Evolutionary conservation across 2,888 invertebrate genomes (phyloP).

Genomic region (Trichacis sp.): DNA sequence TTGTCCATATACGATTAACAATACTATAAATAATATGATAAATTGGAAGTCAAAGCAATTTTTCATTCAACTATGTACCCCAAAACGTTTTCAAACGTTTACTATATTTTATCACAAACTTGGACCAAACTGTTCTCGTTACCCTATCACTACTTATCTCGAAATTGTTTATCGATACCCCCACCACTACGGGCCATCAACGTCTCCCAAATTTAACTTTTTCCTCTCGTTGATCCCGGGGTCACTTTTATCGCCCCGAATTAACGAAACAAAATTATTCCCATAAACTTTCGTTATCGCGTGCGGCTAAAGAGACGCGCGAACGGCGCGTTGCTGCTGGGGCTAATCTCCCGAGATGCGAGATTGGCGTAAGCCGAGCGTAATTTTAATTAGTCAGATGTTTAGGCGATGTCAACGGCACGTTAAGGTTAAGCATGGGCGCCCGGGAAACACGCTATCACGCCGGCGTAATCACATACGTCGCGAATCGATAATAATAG

Average conservation of each 20-base stretch:
- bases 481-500: constrained; percentile 31
- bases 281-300: constrained; percentile 43
- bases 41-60: no score
- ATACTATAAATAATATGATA: no score
- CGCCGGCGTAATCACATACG: constrained; percentile 35
- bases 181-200: no score
- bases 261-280: constrained; percentile 43
- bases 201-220: no score
- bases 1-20: no score
- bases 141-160: no score
- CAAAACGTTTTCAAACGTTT: no score
- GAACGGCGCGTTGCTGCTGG: constrained; percentile 24
- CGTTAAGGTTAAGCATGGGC: constrained; percentile 22
- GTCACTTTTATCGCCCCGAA: constrained; percentile 37
- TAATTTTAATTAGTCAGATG: constrained; percentile 59
- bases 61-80: no score
- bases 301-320: constrained; percentile 44
- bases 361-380: constrained; percentile 46
- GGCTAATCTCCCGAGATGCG: constrained; percentile 33
- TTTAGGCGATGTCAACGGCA: constrained; percentile 54
- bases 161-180: no score
- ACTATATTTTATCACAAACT: no score
- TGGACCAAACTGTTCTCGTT: no score
- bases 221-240: no score
- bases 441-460: constrained; percentile 36